Conservation (phyloP, 1,140 invertebrate genomes). For the Ectropis grisescens region DNA sequence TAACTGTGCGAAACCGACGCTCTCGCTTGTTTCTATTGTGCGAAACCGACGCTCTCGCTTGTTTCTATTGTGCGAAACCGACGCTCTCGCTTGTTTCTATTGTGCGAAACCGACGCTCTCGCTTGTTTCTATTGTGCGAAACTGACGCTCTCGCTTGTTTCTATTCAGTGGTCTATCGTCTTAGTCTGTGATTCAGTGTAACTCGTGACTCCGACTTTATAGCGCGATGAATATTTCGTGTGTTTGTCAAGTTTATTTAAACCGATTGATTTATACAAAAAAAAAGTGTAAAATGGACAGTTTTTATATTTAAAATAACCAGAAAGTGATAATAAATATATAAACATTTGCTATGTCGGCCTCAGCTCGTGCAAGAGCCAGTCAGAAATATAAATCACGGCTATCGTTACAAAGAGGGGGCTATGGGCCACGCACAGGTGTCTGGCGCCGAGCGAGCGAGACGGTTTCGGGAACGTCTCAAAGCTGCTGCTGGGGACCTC, state of each 20-base stretch:
- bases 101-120: too few relatives aligned
- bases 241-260: conserved; percentile 1
- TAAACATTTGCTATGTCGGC: conserved; percentile 7
- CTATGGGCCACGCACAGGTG: conserved; percentile 7
- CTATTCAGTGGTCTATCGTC: too few relatives aligned
- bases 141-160: too few relatives aligned
- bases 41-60: too few relatives aligned
- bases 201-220: too few relatives aligned
- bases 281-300: conserved; percentile 5
- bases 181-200: too few relatives aligned
- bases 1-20: too few relatives aligned
- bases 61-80: too few relatives aligned
- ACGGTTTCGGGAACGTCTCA: conserved; percentile 4
- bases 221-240: not conserved
- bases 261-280: conserved; percentile 5
- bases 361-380: conserved; percentile 7
- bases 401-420: conserved; percentile 1
- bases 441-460: conserved; percentile 4
- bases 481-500: not conserved
- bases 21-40: too few relatives aligned
- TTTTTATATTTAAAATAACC: conserved; percentile 5
- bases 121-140: too few relatives aligned
- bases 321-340: conserved; percentile 3
- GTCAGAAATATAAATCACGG: not conserved
- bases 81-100: too few relatives aligned